Evolutionary conservation across 2,888 invertebrate genomes (phyloP).

Genomic region (Ichneumoninae sp.): DNA sequence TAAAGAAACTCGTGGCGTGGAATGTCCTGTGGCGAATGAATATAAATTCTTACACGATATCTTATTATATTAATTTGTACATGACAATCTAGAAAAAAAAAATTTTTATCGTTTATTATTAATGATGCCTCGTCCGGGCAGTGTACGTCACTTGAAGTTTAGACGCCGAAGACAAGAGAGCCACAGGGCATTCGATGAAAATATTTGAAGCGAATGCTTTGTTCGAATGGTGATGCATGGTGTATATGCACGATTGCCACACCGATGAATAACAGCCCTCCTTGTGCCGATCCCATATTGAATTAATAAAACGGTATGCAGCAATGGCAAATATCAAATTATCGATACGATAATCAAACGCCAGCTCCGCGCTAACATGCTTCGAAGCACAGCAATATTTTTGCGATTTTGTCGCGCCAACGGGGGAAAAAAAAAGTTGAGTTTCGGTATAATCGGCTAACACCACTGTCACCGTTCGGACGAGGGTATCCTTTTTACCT

Average conservation of each 20-base stretch:
- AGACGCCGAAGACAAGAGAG: not conserved
- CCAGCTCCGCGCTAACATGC: constrained; percentile 18
- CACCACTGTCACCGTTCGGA: constrained; percentile 72
- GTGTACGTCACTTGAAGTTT: not conserved
- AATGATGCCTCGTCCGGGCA: not conserved
- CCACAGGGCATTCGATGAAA: constrained; percentile 65
- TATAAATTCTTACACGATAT: constrained; percentile 3
- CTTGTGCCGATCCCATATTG: constrained; percentile 29
- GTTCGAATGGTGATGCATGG: constrained; percentile 79
- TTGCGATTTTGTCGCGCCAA: not conserved
- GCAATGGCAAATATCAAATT: not conserved
- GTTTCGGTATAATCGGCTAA: constrained; percentile 43
- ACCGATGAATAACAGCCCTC: constrained; percentile 56
- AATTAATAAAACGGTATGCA: constrained; percentile 37
- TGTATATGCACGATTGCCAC: constrained; percentile 69
- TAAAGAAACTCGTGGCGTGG: constrained; percentile 44
- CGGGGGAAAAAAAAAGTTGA: constrained; percentile 7
- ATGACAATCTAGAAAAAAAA: not conserved
- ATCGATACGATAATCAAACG: constrained; percentile 4
- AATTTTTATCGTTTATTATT: not conserved
- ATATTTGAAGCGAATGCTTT: constrained; percentile 67
- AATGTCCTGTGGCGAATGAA: constrained; percentile 61
- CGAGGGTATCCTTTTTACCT: constrained; percentile 58
- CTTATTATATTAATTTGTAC: not conserved
- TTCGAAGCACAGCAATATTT: constrained; percentile 1